These are phyloP conservation scores for Pteromalus puparum DNA, from an alignment of 1,140 invertebrate species.

Conservation along the genomic window DNA sequence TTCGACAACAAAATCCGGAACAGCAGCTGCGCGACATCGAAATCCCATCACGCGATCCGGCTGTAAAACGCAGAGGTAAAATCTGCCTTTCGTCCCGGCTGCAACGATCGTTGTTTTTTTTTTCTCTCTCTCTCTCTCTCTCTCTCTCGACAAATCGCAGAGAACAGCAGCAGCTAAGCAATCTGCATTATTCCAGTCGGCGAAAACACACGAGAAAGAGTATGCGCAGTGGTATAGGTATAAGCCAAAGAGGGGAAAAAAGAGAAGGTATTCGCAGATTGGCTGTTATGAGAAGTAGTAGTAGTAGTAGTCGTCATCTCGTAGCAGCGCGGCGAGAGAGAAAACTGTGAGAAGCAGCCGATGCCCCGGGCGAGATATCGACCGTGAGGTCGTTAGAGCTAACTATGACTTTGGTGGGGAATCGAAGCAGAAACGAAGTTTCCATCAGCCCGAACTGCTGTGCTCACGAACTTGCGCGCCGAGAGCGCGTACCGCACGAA, in stretches of 20 bases:
- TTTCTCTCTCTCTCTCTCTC: neutral
- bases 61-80: constrained; percentile 21
- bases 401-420: constrained; percentile 45
- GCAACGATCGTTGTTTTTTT: neutral
- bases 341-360: constrained; percentile 47
- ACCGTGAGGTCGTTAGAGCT: constrained; percentile 45
- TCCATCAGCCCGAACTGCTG: constrained; percentile 23
- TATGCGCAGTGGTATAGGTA: neutral
- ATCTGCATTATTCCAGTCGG: constrained; percentile 17
- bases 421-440: constrained; percentile 46
- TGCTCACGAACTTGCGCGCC: constrained; percentile 6
- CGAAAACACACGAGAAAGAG: neutral
- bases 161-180: constrained; percentile 6
- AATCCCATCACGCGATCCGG: constrained; percentile 39
- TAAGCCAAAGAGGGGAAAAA: neutral
- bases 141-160: neutral
- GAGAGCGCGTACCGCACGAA: neutral
- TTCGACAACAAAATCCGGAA: constrained; percentile 14
- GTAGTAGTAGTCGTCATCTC: neutral
- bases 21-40: neutral
- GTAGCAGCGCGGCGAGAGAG: neutral
- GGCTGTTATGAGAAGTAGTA: constrained; percentile 43
- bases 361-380: constrained; percentile 46
- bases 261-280: constrained; percentile 41
- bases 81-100: neutral